Percentiles rank a stretch among this genome's conserved stretches.
phyloP scores from a whole-genome alignment of 1,140 invertebrate genomes.

The Neotoxoptera formosana region DNA sequence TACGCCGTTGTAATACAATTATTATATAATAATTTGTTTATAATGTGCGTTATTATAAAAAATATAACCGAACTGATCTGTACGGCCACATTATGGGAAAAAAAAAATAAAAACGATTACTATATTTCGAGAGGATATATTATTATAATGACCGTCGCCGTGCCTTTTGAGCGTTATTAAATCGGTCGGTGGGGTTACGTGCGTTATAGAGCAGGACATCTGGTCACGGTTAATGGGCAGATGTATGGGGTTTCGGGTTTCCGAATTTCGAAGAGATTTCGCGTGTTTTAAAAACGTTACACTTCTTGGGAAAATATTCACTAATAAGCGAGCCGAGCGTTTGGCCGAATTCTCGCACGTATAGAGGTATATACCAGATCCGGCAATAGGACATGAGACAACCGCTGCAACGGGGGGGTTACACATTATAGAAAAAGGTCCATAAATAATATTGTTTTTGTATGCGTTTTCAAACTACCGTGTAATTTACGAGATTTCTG shows the following conservation, averaged over 20 bases:
- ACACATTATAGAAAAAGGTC: neutral
- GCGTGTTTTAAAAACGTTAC: slow-evolving; percentile 48
- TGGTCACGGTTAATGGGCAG: slow-evolving; percentile 45
- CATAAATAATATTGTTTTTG: slow-evolving; percentile 15
- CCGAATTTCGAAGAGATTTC: slow-evolving; percentile 46
- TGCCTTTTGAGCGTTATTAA: slow-evolving; percentile 42
- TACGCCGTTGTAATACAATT: neutral
- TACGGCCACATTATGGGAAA: neutral
- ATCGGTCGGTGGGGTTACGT: neutral
- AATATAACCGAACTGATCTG: neutral
- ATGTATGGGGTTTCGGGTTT: slow-evolving; percentile 51
- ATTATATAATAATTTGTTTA: neutral
- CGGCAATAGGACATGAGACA: neutral
- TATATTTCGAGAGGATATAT: slow-evolving; percentile 10
- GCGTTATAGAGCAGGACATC: slow-evolving; percentile 1
- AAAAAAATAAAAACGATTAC: neutral
- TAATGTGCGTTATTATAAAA: neutral
- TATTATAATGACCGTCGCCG: slow-evolving; percentile 36
- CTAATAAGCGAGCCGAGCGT: slow-evolving; percentile 43
- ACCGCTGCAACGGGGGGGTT: neutral
- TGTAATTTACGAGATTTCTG: slow-evolving; percentile 30
- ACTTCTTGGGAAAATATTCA: slow-evolving; percentile 25
- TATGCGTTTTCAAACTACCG: neutral
- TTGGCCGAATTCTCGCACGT: neutral
- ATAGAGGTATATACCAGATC: no score